Percentiles rank a stretch among this genome's conserved stretches.
These are phyloP conservation scores for Sebastolobus altivelis DNA, from an alignment of 2,797 vertebrate genomes.

Conservation along the genomic window DNA sequence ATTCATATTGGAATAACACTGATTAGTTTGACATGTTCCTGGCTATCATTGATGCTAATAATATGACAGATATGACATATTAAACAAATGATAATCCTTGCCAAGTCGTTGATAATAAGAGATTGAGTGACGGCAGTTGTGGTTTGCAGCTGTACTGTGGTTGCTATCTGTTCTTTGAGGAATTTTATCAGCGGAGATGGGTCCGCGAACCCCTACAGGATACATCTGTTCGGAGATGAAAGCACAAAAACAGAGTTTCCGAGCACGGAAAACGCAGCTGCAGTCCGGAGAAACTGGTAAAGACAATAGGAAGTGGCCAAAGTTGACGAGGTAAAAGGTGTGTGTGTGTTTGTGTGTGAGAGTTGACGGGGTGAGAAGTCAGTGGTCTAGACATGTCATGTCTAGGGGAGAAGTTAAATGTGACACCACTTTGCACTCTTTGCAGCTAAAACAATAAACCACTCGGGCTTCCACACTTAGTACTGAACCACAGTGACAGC, in stretches of 20 bases:
- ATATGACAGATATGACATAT: constrained; percentile 3
- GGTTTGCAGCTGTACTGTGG: not conserved
- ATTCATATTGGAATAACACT: constrained; percentile 2
- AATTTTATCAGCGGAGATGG: not conserved
- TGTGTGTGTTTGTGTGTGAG: constrained; percentile 18
- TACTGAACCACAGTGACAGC: too few relatives aligned
- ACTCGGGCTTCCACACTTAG: not conserved
- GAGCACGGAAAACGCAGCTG: not conserved
- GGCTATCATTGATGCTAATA: not conserved
- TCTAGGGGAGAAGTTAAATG: constrained; percentile 16
- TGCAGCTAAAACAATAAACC: not conserved
- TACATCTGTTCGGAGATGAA: constrained; percentile 35
- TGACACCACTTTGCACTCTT: not conserved
- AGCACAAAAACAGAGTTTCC: not conserved
- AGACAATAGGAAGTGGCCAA: constrained; percentile 8
- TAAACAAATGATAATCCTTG: not conserved
- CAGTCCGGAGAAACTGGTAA: not conserved
- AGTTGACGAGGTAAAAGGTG: constrained; percentile 44
- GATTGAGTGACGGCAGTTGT: constrained; percentile 6
- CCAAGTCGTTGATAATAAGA: not conserved
- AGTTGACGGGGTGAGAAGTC: constrained; percentile 32
- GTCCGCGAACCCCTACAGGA: constrained; percentile 12
- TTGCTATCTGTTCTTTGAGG: not conserved
- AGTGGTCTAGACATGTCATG: constrained; percentile 13
- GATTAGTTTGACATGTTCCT: constrained; percentile 11